Conservation (phyloP, 2,888 invertebrate species). For the Cybosia mesomella region DNA sequence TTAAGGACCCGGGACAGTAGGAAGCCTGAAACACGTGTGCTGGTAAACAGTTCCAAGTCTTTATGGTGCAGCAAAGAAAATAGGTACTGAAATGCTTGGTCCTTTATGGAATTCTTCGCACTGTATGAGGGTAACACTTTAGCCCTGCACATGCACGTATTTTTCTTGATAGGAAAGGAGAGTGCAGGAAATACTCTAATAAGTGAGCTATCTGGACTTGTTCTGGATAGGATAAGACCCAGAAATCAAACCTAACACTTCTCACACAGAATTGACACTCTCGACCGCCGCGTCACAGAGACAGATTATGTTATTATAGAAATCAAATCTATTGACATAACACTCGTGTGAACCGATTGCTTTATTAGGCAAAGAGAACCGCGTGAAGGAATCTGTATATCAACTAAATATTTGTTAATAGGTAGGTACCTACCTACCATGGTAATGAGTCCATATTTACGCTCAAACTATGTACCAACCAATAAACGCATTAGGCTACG, state of each 20-base stretch:
- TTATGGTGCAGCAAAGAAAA: too few species aligned
- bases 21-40: too few species aligned
- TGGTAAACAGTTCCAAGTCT: too few species aligned
- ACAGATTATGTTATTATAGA: conserved; percentile 13
- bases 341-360: conserved; percentile 1
- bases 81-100: too few species aligned
- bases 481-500: conserved; percentile 14
- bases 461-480: conserved; percentile 2
- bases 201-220: too few species aligned
- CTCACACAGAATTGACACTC: neutral
- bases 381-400: conserved; percentile 48
- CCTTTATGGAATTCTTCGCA: too few species aligned
- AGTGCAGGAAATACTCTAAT: too few species aligned
- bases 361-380: conserved; percentile 21
- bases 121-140: too few species aligned
- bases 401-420: conserved; percentile 23
- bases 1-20: too few species aligned
- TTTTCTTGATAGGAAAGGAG: too few species aligned
- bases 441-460: conserved; percentile 14
- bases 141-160: too few species aligned
- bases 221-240: accelerated
- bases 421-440: neutral
- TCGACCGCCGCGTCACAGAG: neutral
- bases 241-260: neutral
- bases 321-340: conserved; percentile 18